Evolutionary conservation across 2,888 invertebrate species (phyloP).

Genomic region (Eupithecia insigniata): DNA sequence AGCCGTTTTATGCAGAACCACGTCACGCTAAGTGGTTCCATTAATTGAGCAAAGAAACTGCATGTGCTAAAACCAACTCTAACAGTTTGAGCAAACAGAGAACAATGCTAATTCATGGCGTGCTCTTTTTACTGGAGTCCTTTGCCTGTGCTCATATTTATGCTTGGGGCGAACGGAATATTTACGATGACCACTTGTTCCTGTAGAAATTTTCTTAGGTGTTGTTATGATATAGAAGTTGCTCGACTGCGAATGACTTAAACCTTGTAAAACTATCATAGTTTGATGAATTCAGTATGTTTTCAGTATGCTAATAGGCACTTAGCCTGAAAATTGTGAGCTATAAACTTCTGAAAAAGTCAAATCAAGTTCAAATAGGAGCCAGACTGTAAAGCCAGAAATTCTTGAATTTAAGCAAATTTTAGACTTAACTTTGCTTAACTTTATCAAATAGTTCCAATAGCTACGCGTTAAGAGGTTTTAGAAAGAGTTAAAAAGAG

Average conservation of each 20-base stretch:
- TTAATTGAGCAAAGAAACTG: conserved; percentile 36
- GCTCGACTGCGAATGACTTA: background rate
- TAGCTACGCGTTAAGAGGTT: too few species aligned
- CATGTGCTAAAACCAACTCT: conserved; percentile 38
- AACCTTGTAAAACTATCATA: background rate
- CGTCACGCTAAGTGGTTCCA: conserved; percentile 33
- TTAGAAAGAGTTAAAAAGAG: background rate
- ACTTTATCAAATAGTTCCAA: background rate
- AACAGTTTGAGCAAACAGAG: conserved; percentile 35
- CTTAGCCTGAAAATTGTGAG: background rate
- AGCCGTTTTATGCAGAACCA: conserved; percentile 28
- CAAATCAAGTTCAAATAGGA: background rate
- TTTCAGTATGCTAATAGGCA: too few species aligned
- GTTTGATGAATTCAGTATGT: too few species aligned
- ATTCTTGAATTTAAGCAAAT: too few species aligned
- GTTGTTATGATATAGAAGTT: background rate
- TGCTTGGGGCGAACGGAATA: background rate
- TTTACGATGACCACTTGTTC: background rate
- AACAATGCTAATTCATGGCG: conserved; percentile 28
- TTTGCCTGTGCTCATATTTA: conserved; percentile 8
- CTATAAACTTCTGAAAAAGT: background rate
- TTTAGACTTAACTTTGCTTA: background rate
- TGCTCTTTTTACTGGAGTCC: background rate
- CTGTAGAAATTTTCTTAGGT: background rate
- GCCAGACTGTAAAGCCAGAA: background rate